Conservation (phyloP, 2,113 vertebrate genomes). For the Ptyas mucosa region DNA sequence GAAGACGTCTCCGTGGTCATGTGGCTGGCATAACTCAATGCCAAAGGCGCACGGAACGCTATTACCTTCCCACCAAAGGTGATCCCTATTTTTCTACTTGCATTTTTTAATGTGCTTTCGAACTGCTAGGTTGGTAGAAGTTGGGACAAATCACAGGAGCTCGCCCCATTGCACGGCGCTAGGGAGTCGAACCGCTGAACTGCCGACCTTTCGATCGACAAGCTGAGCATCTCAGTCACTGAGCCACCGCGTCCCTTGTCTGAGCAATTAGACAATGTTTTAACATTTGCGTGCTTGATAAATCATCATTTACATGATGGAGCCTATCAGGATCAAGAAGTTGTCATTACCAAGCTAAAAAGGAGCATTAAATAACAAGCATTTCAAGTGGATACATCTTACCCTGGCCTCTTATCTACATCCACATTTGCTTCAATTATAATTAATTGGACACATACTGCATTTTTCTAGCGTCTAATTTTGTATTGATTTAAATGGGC, state of each 20-base stretch:
- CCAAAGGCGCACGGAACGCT: no score
- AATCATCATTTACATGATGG: constrained; percentile 39
- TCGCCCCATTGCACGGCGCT: no score
- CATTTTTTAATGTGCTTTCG: no score
- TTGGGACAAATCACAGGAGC: no score
- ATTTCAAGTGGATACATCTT: not conserved
- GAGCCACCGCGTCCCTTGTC: not conserved
- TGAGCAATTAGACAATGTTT: constrained; percentile 55
- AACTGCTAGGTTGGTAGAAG: no score
- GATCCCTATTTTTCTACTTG: no score
- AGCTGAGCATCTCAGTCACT: no score
- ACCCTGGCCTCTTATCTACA: constrained; percentile 53
- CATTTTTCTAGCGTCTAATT: constrained; percentile 70
- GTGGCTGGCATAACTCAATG: no score
- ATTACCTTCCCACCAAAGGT: no score
- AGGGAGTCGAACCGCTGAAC: no score
- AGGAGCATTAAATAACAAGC: not conserved
- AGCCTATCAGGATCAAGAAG: not conserved
- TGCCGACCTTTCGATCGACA: no score
- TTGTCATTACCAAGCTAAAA: not conserved
- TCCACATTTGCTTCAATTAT: constrained; percentile 66
- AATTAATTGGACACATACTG: constrained; percentile 69
- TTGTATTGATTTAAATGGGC: constrained; percentile 68
- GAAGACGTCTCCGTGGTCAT: no score
- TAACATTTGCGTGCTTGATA: constrained; percentile 28